Base-by-base conservation (phyloP, 2,888 invertebrate genomes). In the Drosophila nr. medialis region DNA sequence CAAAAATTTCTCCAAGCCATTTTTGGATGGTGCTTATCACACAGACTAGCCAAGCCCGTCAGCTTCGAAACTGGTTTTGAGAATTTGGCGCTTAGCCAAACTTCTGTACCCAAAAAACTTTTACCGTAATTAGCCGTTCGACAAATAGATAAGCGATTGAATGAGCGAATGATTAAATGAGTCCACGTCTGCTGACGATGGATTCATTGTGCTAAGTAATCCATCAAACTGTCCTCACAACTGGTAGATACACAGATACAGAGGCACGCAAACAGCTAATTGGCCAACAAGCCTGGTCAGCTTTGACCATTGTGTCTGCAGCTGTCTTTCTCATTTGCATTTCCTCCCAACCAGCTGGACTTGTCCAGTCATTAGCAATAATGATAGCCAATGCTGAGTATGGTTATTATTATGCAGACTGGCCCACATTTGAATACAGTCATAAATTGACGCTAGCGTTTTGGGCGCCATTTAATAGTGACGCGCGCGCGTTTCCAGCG, bases 1-100 rank as follows among this genome's bases (percentile, higher is more conserved):
- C 53, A 65, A 72, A 81, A 83, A 80, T 86, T 86, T 85, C 84
- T 76, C 76, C 70, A 70, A 69, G 82, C 82, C 82, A 75, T 84
- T 76, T 86, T 78, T 30, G 82, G 76, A 48, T 50, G 56, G 50
- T 38, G 66, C 24, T 54, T 60, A 56, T 30, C 51, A 29, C 62
- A 62, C 53, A 56, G 59, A 30, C 38, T 38, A 66, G 71, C 49
- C 48, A 66, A 34, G 55, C 55, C 61, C 48, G 45, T 24, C 40
- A 65, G 49, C 55, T 21, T 36, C n/a, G 30, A 62, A 85, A 83
- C 86, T 70, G 73, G 83, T 81, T 83, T 80, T 21, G 48, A 66
- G 63, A 81, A 69, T 75, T 79, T 69, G 78, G 73, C 18, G 7
- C 3, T 27, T 32, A 7, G 48, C 56, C n/a, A 38, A 54, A 38